These are phyloP conservation scores for Melipona quadrifasciata DNA, from an alignment of 1,140 invertebrate species.

Conservation along the genomic window DNA sequence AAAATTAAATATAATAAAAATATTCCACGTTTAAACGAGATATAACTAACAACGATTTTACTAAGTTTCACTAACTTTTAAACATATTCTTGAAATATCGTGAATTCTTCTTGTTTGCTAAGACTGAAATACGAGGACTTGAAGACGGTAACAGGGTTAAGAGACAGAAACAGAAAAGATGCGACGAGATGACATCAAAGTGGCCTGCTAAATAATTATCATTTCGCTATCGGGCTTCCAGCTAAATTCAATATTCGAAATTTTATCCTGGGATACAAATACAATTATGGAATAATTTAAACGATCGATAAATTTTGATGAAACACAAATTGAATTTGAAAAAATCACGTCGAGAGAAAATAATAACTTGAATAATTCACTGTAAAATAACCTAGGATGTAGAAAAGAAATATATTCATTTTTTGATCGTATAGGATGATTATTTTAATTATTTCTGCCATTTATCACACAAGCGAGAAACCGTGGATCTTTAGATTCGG, in stretches of 20 bases:
- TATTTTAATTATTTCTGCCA: too few relatives aligned
- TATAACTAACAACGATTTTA: too few relatives aligned
- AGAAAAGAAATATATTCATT: neutral
- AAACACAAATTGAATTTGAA: neutral
- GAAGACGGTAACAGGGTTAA: too few relatives aligned
- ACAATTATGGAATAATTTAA: conserved; percentile 15
- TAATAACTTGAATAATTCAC: neutral
- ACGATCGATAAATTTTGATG: neutral
- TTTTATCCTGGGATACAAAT: neutral
- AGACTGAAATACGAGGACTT: too few relatives aligned
- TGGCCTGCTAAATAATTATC: conserved; percentile 21
- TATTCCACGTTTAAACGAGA: too few relatives aligned
- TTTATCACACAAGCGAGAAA: neutral
- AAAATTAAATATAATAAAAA: too few relatives aligned
- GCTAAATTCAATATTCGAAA: conserved; percentile 21
- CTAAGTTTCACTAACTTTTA: too few relatives aligned
- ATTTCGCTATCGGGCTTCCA: neutral
- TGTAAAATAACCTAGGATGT: neutral
- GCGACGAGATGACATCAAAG: neutral
- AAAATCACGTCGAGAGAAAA: neutral
- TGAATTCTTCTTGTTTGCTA: too few relatives aligned
- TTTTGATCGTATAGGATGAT: neutral
- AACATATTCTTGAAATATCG: too few relatives aligned
- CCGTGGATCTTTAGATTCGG: neutral
- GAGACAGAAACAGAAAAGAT: neutral